phyloP scores from a whole-genome alignment of 2,113 vertebrate genomes.

The Carassius carassius region DNA sequence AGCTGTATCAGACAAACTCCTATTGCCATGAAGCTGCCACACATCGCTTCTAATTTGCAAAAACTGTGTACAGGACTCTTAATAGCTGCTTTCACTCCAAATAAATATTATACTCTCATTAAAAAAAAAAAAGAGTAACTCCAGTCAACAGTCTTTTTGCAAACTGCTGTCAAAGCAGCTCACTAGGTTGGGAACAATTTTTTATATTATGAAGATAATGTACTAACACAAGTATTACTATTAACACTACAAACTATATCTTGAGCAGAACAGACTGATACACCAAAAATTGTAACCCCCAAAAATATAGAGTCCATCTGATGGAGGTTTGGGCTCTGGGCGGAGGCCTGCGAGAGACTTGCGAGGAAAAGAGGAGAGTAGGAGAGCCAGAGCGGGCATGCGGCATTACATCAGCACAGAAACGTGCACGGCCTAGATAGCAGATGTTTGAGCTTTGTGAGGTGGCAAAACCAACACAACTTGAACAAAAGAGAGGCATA shows the following conservation, averaged over 20 bases:
- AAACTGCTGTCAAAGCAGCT: not conserved
- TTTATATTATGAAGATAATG: not conserved
- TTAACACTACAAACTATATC: not conserved
- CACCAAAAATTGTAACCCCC: not conserved
- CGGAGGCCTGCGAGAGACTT: slow-evolving; percentile 22
- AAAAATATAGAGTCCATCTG: slow-evolving; percentile 8
- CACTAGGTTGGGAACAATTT: not conserved
- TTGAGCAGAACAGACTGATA: not conserved
- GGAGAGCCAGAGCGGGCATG: slow-evolving; percentile 36
- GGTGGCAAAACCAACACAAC: slow-evolving; percentile 62
- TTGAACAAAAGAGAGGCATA: slow-evolving; percentile 69
- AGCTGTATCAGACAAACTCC: not conserved
- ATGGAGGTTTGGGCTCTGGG: slow-evolving; percentile 20
- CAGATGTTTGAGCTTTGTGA: slow-evolving; percentile 74
- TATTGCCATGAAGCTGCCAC: not conserved
- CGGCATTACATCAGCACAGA: slow-evolving; percentile 69
- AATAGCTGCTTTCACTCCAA: not conserved
- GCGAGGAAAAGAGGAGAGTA: slow-evolving; percentile 23
- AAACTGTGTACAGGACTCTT: not conserved
- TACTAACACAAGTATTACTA: not conserved
- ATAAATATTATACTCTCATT: not conserved
- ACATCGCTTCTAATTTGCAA: not conserved
- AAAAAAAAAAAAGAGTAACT: not conserved
- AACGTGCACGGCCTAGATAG: slow-evolving; percentile 62
- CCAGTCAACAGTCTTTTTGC: not conserved